Evolutionary conservation across 2,797 vertebrate genomes (phyloP).

Genomic region (Sitta carolinensis): DNA sequence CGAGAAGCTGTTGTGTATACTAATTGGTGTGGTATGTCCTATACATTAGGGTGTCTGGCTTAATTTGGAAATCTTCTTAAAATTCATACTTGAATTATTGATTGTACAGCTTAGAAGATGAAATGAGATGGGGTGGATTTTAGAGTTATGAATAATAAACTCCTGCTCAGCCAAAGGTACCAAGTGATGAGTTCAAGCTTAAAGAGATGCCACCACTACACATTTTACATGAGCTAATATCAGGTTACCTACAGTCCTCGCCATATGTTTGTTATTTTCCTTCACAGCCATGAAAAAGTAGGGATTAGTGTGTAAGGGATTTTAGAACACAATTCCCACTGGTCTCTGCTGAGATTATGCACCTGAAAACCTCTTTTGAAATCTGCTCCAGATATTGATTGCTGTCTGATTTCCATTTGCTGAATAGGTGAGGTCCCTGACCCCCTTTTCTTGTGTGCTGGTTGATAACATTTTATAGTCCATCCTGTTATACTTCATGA

Average conservation of each 20-base stretch:
- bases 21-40: not conserved
- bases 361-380: not conserved
- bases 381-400: not conserved
- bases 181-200: not conserved
- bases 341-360: not conserved
- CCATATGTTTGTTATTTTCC: not conserved
- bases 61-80: constrained; percentile 42
- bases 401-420: constrained; percentile 24
- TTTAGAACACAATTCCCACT: not conserved
- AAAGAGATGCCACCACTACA: not conserved
- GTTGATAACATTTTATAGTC: not conserved
- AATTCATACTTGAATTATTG: constrained; percentile 27
- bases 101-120: not conserved
- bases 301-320: not conserved
- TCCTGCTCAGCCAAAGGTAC: not conserved
- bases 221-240: rapidly evolving
- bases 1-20: not conserved
- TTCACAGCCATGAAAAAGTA: not conserved
- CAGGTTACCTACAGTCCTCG: not conserved
- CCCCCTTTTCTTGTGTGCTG: not conserved
- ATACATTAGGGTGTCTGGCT: not conserved
- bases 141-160: constrained; percentile 27
- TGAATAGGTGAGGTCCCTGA: not conserved
- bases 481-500: not conserved
- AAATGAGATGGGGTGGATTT: constrained; percentile 5